These are phyloP conservation scores for Tenebrosternarchus preto DNA, from an alignment of 2,113 vertebrate species.

Conservation along the genomic window DNA sequence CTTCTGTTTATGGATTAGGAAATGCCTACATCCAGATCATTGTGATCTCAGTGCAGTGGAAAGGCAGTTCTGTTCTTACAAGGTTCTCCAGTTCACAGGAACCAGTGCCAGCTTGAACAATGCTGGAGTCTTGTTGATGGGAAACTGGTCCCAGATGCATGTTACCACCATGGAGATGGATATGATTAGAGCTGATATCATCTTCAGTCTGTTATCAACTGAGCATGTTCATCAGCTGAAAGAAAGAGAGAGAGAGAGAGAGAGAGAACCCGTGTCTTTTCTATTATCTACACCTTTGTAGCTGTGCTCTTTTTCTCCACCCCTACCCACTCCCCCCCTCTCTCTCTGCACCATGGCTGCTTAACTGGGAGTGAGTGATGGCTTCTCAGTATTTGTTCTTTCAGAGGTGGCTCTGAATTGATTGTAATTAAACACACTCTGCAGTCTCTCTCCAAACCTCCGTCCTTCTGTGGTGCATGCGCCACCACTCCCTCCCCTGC, in stretches of 20 bases:
- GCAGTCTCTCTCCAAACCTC: background rate
- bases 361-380: background rate
- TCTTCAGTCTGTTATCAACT: background rate
- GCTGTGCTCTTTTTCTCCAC: background rate
- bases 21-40: no score
- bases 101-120: no score
- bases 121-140: no score
- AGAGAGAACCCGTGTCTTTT: background rate
- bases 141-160: no score
- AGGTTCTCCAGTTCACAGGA: no score
- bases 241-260: background rate
- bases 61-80: no score
- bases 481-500: background rate
- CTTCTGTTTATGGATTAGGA: no score
- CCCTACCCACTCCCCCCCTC: background rate
- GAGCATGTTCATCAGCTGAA: background rate
- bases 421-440: slow-evolving; percentile 1
- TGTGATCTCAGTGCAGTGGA: no score
- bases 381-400: background rate
- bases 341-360: background rate
- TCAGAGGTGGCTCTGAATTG: background rate
- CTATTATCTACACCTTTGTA: background rate
- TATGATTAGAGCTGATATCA: background rate
- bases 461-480: no score
- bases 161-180: no score